A percentile compares a stretch with the other conserved stretches of the same genome.
These are phyloP conservation scores for Kuschelorhynchus macadamiae DNA, from an alignment of 2,888 invertebrate species.

Conservation along the genomic window DNA sequence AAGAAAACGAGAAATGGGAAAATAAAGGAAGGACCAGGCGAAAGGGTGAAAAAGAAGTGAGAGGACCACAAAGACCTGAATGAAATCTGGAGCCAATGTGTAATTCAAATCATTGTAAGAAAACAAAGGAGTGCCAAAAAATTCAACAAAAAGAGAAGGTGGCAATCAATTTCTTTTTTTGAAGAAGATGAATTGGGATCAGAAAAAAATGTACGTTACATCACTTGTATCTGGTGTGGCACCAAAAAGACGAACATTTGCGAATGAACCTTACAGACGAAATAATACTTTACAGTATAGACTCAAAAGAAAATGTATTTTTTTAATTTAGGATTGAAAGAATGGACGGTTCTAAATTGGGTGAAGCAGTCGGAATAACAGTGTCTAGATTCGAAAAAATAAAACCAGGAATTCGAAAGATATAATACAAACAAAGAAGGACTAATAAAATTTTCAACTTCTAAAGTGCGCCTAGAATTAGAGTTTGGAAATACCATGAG, in stretches of 20 bases:
- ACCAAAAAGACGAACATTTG: slow-evolving; percentile 5
- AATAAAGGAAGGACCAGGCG: too few species aligned
- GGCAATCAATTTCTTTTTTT: not conserved
- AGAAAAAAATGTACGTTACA: not conserved
- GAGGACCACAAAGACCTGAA: too few species aligned
- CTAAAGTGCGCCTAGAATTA: not conserved
- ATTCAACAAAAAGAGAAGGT: slow-evolving; percentile 12
- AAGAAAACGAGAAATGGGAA: too few species aligned
- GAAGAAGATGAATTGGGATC: slow-evolving; percentile 4
- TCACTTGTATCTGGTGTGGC: slow-evolving; percentile 4
- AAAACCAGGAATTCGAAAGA: not conserved
- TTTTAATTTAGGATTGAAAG: not conserved
- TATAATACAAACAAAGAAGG: not conserved
- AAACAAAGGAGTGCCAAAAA: slow-evolving; percentile 5
- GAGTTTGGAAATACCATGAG: too few species aligned
- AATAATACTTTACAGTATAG: slow-evolving; percentile 20
- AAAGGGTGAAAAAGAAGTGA: too few species aligned
- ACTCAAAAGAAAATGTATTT: slow-evolving; percentile 5
- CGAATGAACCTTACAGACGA: slow-evolving; percentile 17
- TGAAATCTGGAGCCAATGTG: too few species aligned
- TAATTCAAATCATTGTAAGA: not conserved
- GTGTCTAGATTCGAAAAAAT: not conserved
- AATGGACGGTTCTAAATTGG: slow-evolving; percentile 6
- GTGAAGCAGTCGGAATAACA: not conserved
- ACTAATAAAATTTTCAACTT: not conserved